Percentiles rank a stretch among this genome's conserved stretches.
Evolutionary conservation across 2,113 vertebrate species (phyloP).

Genomic region (Esox niger): DNA sequence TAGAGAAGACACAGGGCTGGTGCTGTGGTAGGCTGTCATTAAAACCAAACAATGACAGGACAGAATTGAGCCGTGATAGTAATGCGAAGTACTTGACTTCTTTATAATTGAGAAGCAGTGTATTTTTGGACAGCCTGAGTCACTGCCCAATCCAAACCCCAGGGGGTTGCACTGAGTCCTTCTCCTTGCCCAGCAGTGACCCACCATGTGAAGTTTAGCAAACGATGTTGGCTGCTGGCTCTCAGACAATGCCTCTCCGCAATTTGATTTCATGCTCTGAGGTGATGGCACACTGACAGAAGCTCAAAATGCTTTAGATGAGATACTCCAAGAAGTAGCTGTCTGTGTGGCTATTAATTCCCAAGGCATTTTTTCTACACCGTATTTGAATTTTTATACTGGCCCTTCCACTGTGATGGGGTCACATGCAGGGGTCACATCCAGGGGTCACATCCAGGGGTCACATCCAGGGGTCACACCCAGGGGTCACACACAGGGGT

Average conservation of each 20-base stretch:
- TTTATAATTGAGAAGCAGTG: too few relatives aligned
- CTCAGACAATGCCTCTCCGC: constrained; percentile 51
- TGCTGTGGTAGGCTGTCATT: too few relatives aligned
- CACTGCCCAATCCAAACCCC: constrained; percentile 12
- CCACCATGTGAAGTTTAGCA: constrained; percentile 30
- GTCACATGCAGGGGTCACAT: constrained; percentile 71
- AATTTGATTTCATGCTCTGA: constrained; percentile 62
- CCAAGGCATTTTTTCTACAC: constrained; percentile 75
- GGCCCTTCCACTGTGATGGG: constrained; percentile 77
- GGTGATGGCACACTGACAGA: constrained; percentile 66
- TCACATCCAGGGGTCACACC: constrained; percentile 71
- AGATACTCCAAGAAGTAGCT: constrained; percentile 59
- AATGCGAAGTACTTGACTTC: too few relatives aligned
- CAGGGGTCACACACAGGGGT: constrained; percentile 71
- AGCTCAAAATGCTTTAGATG: constrained; percentile 67
- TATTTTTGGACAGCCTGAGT: constrained; percentile 12
- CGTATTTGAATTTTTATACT: constrained; percentile 84
- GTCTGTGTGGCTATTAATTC: constrained; percentile 75
- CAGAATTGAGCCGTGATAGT: too few relatives aligned
- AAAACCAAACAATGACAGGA: too few relatives aligned
- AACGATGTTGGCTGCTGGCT: constrained; percentile 65
- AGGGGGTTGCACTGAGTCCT: constrained; percentile 2
- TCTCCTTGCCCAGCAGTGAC: constrained; percentile 22
- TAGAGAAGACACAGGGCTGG: too few relatives aligned
- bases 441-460: constrained; percentile 70